A percentile compares a stretch with the other conserved stretches of the same genome.
Conservation (phyloP, 2,113 vertebrate species). For the Datnioides undecimradiatus region DNA sequence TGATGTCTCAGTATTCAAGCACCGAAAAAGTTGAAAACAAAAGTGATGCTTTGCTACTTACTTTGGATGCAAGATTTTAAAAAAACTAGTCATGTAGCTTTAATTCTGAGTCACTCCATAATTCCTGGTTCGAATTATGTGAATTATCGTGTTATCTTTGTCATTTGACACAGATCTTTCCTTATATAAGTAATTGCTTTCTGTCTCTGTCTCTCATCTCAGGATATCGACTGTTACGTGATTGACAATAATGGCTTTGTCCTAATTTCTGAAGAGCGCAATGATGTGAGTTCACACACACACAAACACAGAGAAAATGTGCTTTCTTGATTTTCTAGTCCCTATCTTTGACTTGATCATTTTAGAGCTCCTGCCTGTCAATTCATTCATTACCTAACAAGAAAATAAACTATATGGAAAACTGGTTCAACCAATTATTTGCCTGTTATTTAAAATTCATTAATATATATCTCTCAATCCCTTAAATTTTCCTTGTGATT, state of each 20-base stretch:
- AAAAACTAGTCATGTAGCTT: background rate
- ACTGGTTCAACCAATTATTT: background rate
- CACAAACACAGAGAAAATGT: background rate
- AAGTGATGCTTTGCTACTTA: too few relatives aligned
- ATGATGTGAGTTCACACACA: conserved; percentile 69
- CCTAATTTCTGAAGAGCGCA: conserved; percentile 75
- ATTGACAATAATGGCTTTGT: conserved; percentile 83
- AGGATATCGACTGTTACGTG: conserved; percentile 78
- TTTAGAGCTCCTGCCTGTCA: conserved; percentile 23
- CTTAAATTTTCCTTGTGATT: background rate
- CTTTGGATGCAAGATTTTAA: too few relatives aligned
- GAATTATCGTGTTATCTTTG: conserved; percentile 7
- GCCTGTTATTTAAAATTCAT: background rate
- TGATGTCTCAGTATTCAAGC: background rate
- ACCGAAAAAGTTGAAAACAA: background rate
- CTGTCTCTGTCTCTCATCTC: conserved; percentile 41
- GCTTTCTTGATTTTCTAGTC: background rate
- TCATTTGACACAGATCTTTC: conserved; percentile 21
- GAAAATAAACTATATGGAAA: background rate
- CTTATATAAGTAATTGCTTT: conserved; percentile 34
- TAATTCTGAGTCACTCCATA: background rate
- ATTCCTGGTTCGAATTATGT: background rate
- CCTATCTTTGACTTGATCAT: conserved; percentile 42
- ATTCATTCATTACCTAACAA: conserved; percentile 8
- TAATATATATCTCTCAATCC: background rate